phyloP scores from a whole-genome alignment of 2,797 vertebrate genomes.

The Carduelis carduelis region DNA sequence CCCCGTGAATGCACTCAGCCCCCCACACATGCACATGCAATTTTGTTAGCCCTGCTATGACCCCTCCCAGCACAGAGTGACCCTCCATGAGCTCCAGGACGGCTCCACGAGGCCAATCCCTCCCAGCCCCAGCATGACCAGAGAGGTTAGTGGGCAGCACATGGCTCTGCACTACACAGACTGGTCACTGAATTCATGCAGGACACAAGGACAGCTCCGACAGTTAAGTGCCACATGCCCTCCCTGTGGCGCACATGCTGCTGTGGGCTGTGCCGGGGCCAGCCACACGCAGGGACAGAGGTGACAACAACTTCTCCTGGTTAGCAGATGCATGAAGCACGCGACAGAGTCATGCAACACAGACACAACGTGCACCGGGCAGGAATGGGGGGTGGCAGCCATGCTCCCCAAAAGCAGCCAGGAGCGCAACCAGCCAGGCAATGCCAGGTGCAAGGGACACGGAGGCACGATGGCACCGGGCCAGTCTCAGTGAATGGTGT shows the following conservation, averaged over 20 bases:
- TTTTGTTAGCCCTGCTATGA: not conserved
- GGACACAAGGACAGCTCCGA: not conserved
- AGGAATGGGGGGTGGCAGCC: not conserved
- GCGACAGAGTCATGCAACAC: constrained; percentile 65
- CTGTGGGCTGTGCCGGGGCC: not conserved
- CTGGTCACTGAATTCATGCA: constrained; percentile 56
- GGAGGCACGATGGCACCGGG: not conserved
- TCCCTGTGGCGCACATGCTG: not conserved
- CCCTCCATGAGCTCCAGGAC: not conserved
- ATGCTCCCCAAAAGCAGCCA: constrained; percentile 19
- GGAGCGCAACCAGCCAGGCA: not conserved
- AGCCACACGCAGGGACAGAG: not conserved
- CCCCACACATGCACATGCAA: not conserved
- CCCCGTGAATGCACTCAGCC: not conserved
- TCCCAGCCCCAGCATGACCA: not conserved
- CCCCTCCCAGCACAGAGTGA: not conserved
- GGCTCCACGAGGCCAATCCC: not conserved
- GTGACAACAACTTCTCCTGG: not conserved
- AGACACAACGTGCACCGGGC: not conserved
- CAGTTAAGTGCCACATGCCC: not conserved
- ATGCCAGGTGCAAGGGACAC: not conserved
- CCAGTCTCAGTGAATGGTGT: not conserved
- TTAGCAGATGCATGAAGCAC: constrained; percentile 25
- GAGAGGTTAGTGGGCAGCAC: not conserved
- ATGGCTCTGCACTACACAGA: not conserved